A percentile compares a stretch with the other conserved stretches of the same genome.
phyloP scores from a whole-genome alignment of 2,888 invertebrate species.

The Caenorhabditis sp. region DNA sequence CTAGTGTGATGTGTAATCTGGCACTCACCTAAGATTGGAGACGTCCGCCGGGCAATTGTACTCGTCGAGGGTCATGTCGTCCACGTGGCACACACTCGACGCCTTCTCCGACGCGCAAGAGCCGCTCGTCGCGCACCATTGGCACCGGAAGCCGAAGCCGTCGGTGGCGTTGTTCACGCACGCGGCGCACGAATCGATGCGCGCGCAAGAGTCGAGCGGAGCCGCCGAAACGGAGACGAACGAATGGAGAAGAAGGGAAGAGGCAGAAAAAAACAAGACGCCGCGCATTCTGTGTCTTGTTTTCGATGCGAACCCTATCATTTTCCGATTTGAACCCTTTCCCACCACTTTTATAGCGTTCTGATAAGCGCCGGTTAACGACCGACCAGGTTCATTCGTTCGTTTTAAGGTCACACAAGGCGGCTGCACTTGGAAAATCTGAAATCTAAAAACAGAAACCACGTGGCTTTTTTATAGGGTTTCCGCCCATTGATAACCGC shows the following conservation, averaged over 20 bases:
- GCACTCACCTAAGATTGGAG: slow-evolving; percentile 24
- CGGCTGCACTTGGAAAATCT: too few species aligned
- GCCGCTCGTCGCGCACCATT: slow-evolving; percentile 23
- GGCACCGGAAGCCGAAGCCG: slow-evolving; percentile 27
- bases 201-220: slow-evolving; percentile 43
- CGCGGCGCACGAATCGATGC: slow-evolving; percentile 12
- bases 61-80: slow-evolving; percentile 38
- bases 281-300: not conserved
- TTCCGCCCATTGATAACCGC: too few species aligned
- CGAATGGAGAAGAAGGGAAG: not conserved
- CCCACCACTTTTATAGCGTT: too few species aligned
- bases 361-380: too few species aligned
- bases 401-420: too few species aligned
- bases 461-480: too few species aligned
- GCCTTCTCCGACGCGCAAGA: slow-evolving; percentile 22
- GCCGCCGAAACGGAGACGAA: not conserved
- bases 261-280: not conserved
- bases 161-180: slow-evolving; percentile 44
- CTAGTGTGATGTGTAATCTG: not conserved
- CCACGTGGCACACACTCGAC: slow-evolving; percentile 23
- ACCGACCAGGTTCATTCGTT: too few species aligned
- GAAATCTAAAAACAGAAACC: too few species aligned
- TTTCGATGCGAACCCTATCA: too few species aligned
- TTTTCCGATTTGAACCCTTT: too few species aligned
- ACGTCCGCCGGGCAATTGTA: slow-evolving; percentile 47